These are phyloP conservation scores for Daubentonia madagascariensis DNA, from an alignment of 2,113 vertebrate genomes.

Conservation along the genomic window DNA sequence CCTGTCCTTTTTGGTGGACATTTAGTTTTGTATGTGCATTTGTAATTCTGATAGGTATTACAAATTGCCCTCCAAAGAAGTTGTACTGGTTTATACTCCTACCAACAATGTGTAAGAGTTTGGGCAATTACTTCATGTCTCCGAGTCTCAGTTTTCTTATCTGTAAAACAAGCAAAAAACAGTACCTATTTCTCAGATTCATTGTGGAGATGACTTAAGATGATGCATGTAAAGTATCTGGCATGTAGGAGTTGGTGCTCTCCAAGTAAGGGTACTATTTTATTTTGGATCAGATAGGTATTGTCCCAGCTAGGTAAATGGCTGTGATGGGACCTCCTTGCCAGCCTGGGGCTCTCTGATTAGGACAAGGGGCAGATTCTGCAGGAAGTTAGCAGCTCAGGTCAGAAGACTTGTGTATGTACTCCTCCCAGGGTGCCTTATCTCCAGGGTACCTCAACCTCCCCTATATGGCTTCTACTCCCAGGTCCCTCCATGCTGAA, in stretches of 20 bases:
- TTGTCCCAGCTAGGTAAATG: background rate
- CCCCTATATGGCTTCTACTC: background rate
- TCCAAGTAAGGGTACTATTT: background rate
- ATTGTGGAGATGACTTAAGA: background rate
- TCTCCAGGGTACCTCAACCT: background rate
- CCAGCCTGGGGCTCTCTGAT: background rate
- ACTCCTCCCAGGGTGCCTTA: background rate
- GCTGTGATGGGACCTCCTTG: background rate
- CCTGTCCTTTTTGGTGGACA: background rate
- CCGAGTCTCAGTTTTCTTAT: background rate
- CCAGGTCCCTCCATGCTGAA: fast-evolving
- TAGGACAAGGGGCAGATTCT: background rate
- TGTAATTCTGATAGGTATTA: background rate
- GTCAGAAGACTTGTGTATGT: background rate
- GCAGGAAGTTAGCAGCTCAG: background rate
- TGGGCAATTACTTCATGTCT: background rate
- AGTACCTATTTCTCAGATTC: background rate
- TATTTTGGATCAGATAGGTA: background rate
- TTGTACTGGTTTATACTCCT: background rate
- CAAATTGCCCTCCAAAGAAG: background rate
- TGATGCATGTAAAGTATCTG: background rate
- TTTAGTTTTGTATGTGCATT: background rate
- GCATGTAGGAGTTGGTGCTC: background rate
- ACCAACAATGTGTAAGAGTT: background rate
- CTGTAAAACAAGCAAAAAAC: background rate